phyloP scores from a whole-genome alignment of 2,113 vertebrate species.

The Sterna hirundo region DNA sequence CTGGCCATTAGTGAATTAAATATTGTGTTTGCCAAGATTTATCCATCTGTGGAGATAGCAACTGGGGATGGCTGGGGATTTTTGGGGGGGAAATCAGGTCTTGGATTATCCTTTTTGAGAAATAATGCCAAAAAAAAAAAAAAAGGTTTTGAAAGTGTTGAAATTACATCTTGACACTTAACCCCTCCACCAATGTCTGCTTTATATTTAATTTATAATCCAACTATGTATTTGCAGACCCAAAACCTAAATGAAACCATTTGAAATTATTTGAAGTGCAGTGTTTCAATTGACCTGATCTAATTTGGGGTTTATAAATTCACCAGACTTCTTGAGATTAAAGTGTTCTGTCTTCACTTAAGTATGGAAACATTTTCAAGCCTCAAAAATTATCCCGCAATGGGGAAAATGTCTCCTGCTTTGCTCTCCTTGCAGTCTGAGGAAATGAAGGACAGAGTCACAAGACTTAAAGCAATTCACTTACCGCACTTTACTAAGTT shows the following conservation, averaged over 20 bases:
- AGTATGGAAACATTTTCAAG: slow-evolving; percentile 61
- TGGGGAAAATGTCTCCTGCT: slow-evolving; percentile 46
- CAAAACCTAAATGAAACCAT: slow-evolving; percentile 35
- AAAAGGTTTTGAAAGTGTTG: slow-evolving; percentile 19
- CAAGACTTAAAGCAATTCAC: slow-evolving; percentile 55
- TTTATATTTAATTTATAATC: slow-evolving; percentile 43
- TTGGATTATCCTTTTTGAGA: neutral
- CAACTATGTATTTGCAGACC: slow-evolving; percentile 2
- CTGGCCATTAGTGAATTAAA: neutral
- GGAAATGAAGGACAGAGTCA: slow-evolving; percentile 58
- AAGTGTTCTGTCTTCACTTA: slow-evolving; percentile 54
- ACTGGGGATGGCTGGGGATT: neutral
- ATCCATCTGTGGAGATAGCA: neutral
- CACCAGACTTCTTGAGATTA: slow-evolving; percentile 46
- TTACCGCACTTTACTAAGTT: slow-evolving; percentile 66
- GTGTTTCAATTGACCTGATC: slow-evolving; percentile 61
- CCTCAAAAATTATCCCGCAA: slow-evolving; percentile 58
- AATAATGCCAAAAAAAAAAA: neutral
- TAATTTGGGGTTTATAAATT: slow-evolving; percentile 60
- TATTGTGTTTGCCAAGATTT: neutral
- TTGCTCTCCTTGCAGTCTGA: neutral
- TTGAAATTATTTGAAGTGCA: slow-evolving; percentile 38
- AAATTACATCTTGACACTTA: slow-evolving; percentile 47
- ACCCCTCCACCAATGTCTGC: slow-evolving; percentile 5
- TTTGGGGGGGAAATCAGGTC: neutral